These are phyloP conservation scores for Caenorhabditis virilis DNA, from an alignment of 2,888 invertebrate genomes.

Conservation along the genomic window DNA sequence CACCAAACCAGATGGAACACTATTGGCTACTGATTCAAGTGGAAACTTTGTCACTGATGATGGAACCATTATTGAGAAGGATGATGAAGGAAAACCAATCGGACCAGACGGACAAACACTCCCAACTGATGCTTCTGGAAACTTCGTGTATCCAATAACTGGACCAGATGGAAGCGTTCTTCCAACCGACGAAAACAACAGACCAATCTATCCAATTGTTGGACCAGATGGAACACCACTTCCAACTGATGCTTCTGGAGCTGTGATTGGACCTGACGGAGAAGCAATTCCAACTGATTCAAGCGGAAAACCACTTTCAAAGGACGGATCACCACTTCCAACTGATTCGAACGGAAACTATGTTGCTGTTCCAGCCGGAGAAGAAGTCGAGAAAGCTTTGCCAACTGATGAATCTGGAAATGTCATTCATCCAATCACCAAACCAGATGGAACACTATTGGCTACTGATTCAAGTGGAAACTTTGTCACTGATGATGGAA, in stretches of 20 bases:
- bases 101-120: conserved; percentile 20
- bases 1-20: conserved; percentile 22
- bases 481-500: conserved; percentile 22
- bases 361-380: conserved; percentile 15
- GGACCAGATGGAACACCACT: conserved; percentile 12
- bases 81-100: conserved; percentile 30
- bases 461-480: conserved; percentile 32
- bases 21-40: conserved; percentile 15
- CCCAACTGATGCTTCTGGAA: conserved; percentile 17
- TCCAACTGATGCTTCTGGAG: conserved; percentile 6
- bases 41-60: conserved; percentile 6
- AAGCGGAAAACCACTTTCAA: conserved; percentile 36
- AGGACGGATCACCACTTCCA: conserved; percentile 29
- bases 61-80: conserved; percentile 18
- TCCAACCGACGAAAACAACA: conserved; percentile 20
- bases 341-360: conserved; percentile 23
- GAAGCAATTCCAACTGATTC: conserved; percentile 32
- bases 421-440: conserved; percentile 30
- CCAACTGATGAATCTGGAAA: conserved; percentile 36
- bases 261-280: conserved; percentile 30
- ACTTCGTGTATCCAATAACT: conserved; percentile 29
- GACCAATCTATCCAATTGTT: conserved; percentile 16
- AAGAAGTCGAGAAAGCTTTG: conserved; percentile 4
- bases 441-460: conserved; percentile 29
- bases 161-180: conserved; percentile 24